Evolutionary conservation across 2,797 vertebrate genomes (phyloP).

Genomic region (Melanotaenia nigrans): DNA sequence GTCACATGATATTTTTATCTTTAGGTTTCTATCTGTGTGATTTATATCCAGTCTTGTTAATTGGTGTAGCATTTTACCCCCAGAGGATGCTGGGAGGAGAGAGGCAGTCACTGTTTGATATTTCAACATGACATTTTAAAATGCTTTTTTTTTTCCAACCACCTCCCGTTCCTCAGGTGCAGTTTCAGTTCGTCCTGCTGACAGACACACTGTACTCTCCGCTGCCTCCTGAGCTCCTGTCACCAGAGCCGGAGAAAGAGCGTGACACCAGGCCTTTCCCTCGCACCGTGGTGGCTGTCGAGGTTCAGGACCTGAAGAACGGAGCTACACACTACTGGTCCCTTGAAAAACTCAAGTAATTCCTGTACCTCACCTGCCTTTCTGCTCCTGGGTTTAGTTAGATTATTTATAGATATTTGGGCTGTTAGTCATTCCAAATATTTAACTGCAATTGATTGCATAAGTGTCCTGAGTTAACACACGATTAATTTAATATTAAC

Average conservation of each 20-base stretch:
- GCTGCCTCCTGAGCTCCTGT: conserved; percentile 90
- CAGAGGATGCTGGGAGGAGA: conserved; percentile 11
- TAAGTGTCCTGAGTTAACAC: no score
- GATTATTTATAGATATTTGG: neutral
- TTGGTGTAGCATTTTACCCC: conserved; percentile 32
- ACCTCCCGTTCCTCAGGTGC: conserved; percentile 83
- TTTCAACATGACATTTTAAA: conserved; percentile 11
- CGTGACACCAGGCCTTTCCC: conserved; percentile 87
- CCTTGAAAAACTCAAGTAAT: conserved; percentile 96
- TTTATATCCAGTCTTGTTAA: conserved; percentile 57
- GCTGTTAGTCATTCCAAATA: no score
- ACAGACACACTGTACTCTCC: conserved; percentile 97
- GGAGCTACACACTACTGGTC: conserved; percentile 99
- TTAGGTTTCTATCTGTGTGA: conserved; percentile 28
- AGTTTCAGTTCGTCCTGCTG: conserved; percentile 97
- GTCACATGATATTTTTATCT: conserved; percentile 42
- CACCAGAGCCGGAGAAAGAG: conserved; percentile 86
- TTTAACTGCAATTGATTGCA: no score
- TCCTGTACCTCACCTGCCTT: neutral
- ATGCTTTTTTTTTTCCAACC: neutral
- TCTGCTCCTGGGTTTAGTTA: conserved; percentile 2
- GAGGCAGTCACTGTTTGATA: conserved; percentile 11
- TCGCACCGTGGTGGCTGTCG: conserved; percentile 94
- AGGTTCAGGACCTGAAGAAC: conserved; percentile 98
- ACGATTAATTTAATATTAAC: no score